phyloP scores from a whole-genome alignment of 2,888 invertebrate species.

The Dilophus febrilis region DNA sequence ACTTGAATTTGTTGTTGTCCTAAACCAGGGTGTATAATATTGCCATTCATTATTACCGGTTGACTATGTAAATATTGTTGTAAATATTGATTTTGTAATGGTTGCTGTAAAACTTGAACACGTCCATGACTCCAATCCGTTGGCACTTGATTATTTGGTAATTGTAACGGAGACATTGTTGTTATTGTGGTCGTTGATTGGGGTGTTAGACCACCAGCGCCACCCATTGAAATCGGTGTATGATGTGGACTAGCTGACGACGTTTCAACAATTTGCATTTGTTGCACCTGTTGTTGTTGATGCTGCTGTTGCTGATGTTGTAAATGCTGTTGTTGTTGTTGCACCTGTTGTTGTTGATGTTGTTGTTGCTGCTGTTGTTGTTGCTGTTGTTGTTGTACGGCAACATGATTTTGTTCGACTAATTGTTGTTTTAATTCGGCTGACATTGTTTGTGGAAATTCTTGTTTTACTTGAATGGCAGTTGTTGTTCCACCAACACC shows the following conservation, averaged over 20 bases:
- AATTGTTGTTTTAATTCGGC: slow-evolving; percentile 22
- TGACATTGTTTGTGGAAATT: slow-evolving; percentile 21
- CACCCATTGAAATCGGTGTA: slow-evolving; percentile 20
- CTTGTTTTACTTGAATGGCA: slow-evolving; percentile 29
- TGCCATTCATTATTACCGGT: slow-evolving; percentile 66
- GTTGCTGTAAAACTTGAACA: slow-evolving; percentile 70
- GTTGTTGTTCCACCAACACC: slow-evolving; percentile 17
- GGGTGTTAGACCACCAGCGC: slow-evolving; percentile 24
- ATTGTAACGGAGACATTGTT: slow-evolving; percentile 60
- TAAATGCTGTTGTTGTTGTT: slow-evolving; percentile 10
- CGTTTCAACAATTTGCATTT: slow-evolving; percentile 28
- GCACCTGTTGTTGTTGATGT: slow-evolving; percentile 18
- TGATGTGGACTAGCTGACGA: slow-evolving; percentile 33
- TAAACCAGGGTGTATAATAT: slow-evolving; percentile 40
- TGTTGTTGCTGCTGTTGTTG: slow-evolving; percentile 32
- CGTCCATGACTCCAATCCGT: slow-evolving; percentile 57
- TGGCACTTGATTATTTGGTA: slow-evolving; percentile 41
- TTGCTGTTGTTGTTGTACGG: slow-evolving; percentile 26
- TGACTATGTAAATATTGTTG: slow-evolving; percentile 52
- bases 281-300: slow-evolving; percentile 31
- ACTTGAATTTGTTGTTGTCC: slow-evolving; percentile 40
- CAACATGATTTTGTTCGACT: slow-evolving; percentile 20
- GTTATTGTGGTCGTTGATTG: slow-evolving; percentile 44
- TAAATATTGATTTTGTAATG: slow-evolving; percentile 53
- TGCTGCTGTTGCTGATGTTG: slow-evolving; percentile 19